A percentile compares a stretch with the other conserved stretches of the same genome.
phyloP scores from a whole-genome alignment of 2,888 invertebrate species.

The Hermaeophaga mercurialis region DNA sequence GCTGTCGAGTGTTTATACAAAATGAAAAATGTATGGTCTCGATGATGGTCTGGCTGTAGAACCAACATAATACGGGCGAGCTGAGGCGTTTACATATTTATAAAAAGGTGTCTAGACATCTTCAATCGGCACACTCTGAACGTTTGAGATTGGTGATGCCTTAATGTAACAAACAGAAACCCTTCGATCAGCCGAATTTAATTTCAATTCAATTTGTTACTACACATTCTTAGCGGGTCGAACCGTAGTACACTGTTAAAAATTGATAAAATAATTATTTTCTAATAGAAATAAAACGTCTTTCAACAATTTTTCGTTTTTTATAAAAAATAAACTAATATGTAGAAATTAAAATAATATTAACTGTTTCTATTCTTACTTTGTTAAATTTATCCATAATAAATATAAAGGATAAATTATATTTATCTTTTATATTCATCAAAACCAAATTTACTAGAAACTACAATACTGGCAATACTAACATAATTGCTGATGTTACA shows the following conservation, averaged over 20 bases:
- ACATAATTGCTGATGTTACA: too few relatives aligned
- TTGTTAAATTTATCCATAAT: too few relatives aligned
- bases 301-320: too few relatives aligned
- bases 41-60: conserved; percentile 1
- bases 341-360: too few relatives aligned
- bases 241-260: conserved; percentile 14
- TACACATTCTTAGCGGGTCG: conserved; percentile 1
- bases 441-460: too few relatives aligned
- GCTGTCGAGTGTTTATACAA: background rate
- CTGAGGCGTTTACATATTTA: conserved; percentile 42
- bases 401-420: too few relatives aligned
- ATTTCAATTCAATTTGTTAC: conserved; percentile 40
- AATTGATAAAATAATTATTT: too few relatives aligned
- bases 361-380: too few relatives aligned
- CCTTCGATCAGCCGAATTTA: conserved; percentile 40
- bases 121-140: conserved; percentile 14
- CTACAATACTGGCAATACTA: too few relatives aligned
- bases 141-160: conserved; percentile 30
- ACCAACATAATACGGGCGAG: background rate
- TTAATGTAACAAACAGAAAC: conserved; percentile 38
- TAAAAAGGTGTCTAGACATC: conserved; percentile 42
- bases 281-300: too few relatives aligned
- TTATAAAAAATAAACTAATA: too few relatives aligned
- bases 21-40: conserved; percentile 2
- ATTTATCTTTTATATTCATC: too few relatives aligned